A percentile compares a stretch with the other conserved stretches of the same genome.
These are phyloP conservation scores for Agriotes lineatus DNA, from an alignment of 2,888 invertebrate genomes.

Conservation along the genomic window DNA sequence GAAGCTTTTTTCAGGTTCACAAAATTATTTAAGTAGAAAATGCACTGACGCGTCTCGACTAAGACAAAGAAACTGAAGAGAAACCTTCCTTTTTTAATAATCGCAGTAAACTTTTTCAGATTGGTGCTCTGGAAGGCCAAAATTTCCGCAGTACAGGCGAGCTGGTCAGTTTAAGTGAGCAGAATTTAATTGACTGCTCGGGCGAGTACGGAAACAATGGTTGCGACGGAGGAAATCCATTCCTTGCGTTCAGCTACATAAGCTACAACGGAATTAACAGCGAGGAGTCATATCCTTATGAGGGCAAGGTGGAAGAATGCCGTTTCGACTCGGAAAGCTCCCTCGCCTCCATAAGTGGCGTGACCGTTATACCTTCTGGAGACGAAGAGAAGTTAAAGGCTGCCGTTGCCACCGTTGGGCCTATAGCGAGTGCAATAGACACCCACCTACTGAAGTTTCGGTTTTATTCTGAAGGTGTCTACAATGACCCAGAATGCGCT, in stretches of 20 bases:
- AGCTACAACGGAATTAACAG: slow-evolving; percentile 92
- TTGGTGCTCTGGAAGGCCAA: slow-evolving; percentile 90
- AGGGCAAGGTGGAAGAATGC: slow-evolving; percentile 81
- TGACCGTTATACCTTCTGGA: slow-evolving; percentile 79
- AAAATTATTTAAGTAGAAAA: too few species aligned
- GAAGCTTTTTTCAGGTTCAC: too few species aligned
- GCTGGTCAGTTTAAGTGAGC: slow-evolving; percentile 89
- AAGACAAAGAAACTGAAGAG: too few species aligned
- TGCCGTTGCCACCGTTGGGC: slow-evolving; percentile 88
- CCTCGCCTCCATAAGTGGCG: slow-evolving; percentile 87
- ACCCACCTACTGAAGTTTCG: slow-evolving; percentile 89
- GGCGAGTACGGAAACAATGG: slow-evolving; percentile 87
- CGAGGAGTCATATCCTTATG: slow-evolving; percentile 89
- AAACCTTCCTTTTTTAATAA: too few species aligned
- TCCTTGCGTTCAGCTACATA: slow-evolving; percentile 88
- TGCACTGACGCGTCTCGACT: too few species aligned
- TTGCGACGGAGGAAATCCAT: slow-evolving; percentile 88
- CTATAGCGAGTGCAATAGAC: slow-evolving; percentile 90
- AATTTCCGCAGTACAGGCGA: slow-evolving; percentile 83
- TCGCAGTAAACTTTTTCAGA: too few species aligned
- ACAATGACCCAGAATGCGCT: slow-evolving; percentile 84
- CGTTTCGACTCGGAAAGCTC: slow-evolving; percentile 74
- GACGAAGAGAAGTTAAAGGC: slow-evolving; percentile 79
- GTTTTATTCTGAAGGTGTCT: slow-evolving; percentile 84
- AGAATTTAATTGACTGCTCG: slow-evolving; percentile 93